Evolutionary conservation across 1,140 invertebrate genomes (phyloP).

Genomic region (Brachionus sp.): DNA sequence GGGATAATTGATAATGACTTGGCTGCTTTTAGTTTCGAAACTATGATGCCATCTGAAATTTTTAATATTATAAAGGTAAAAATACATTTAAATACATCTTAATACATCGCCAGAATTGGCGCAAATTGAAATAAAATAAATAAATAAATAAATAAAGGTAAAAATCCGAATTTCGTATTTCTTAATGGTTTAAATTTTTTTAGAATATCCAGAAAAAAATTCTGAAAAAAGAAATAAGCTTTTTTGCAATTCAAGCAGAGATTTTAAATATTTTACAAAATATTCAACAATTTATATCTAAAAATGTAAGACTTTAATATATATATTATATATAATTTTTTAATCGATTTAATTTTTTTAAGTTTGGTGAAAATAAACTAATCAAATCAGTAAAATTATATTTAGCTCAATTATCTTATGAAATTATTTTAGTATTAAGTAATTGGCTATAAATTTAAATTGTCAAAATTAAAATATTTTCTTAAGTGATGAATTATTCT

Average conservation of each 20-base stretch:
- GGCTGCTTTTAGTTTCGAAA: background rate
- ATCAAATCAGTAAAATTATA: constrained; percentile 21
- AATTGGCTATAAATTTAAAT: background rate
- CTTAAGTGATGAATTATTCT: background rate
- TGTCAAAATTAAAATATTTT: background rate
- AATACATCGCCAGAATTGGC: too few relatives aligned
- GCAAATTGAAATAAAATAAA: too few relatives aligned
- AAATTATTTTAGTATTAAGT: constrained; percentile 9
- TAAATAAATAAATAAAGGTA: too few relatives aligned
- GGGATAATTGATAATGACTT: background rate
- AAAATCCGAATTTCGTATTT: background rate
- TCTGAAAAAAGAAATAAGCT: background rate
- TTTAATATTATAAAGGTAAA: background rate
- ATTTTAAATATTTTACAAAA: background rate
- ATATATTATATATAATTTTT: too few relatives aligned
- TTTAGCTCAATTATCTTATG: background rate
- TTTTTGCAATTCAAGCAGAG: background rate
- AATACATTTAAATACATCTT: too few relatives aligned
- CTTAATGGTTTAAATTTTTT: background rate
- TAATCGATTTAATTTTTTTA: background rate
- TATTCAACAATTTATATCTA: background rate
- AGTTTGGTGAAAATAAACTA: background rate
- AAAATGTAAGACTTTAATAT: too few relatives aligned
- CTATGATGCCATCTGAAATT: constrained; percentile 22
- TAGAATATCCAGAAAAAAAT: constrained; percentile 9